Evolutionary conservation across 2,888 invertebrate species (phyloP).

Genomic region (Leptopilina syphax): DNA sequence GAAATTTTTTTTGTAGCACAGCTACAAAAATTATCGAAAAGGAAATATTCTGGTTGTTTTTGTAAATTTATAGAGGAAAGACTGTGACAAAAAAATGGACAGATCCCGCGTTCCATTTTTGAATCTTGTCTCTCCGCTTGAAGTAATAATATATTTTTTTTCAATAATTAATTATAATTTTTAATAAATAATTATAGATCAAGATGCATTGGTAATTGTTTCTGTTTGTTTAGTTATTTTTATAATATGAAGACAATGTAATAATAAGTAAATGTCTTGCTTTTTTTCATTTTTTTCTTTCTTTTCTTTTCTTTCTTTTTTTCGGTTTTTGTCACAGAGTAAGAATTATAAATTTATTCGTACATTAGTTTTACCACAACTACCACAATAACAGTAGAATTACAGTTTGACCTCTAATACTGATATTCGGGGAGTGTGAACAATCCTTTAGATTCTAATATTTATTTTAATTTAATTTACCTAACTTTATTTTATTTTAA

Average conservation of each 20-base stretch:
- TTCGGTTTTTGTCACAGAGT: neutral
- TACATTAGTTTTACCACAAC: slow-evolving; percentile 28
- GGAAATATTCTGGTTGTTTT: neutral
- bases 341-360: slow-evolving; percentile 36
- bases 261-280: slow-evolving; percentile 1
- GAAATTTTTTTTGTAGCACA: slow-evolving; percentile 26
- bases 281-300: neutral
- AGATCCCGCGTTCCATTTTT: slow-evolving; percentile 40
- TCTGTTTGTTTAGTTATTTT: neutral
- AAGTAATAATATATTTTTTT: too few species aligned
- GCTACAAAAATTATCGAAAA: slow-evolving; percentile 3
- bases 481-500: too few species aligned
- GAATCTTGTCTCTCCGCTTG: neutral
- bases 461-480: neutral
- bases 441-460: neutral
- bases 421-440: slow-evolving; percentile 29
- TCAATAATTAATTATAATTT: neutral
- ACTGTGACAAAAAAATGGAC: slow-evolving; percentile 27
- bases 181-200: neutral
- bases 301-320: neutral
- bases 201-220: neutral
- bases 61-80: neutral
- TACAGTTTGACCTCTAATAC: slow-evolving; percentile 44
- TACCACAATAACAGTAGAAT: slow-evolving; percentile 47
- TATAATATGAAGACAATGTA: slow-evolving; percentile 11